Percentiles rank a stretch among this genome's conserved stretches.
Conservation (phyloP, 2,797 vertebrate genomes). For the Phaenicophaeus curvirostris region DNA sequence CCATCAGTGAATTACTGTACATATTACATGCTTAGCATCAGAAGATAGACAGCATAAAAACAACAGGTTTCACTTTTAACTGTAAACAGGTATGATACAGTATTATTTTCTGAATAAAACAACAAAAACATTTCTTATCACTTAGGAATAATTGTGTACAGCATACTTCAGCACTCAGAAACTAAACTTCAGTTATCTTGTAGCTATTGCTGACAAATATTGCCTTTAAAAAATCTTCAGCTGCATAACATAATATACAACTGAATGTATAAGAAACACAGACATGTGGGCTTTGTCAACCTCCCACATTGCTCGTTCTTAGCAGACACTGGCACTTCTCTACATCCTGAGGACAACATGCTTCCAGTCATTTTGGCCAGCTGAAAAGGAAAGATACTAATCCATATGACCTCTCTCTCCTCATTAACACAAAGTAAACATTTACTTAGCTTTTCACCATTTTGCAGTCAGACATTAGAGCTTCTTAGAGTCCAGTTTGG, state of each 20-base stretch:
- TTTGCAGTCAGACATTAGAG: not conserved
- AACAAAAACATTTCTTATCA: not conserved
- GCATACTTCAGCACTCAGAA: conserved; percentile 5
- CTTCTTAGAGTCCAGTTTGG: conserved; percentile 28
- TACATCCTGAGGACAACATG: not conserved
- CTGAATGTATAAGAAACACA: not conserved
- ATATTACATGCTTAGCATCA: conserved; percentile 14
- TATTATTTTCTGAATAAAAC: conserved; percentile 30
- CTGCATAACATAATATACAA: not conserved
- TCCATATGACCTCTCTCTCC: not conserved
- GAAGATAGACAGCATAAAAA: conserved; percentile 2
- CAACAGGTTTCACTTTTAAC: conserved; percentile 19
- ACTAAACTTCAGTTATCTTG: not conserved
- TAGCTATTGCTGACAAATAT: conserved; percentile 51
- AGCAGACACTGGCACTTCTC: not conserved
- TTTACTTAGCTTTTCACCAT: not conserved
- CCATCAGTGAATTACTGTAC: conserved; percentile 32
- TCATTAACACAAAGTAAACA: not conserved
- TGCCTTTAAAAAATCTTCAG: conserved; percentile 43
- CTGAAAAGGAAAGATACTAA: not conserved
- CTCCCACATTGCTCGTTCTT: not conserved
- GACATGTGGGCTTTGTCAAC: not conserved
- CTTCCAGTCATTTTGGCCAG: not conserved
- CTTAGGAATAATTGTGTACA: not conserved
- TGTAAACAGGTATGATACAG: not conserved